A percentile compares a stretch with the other conserved stretches of the same genome.
phyloP scores from a whole-genome alignment of 2,797 vertebrate species.

The Otolemur crassicaudatus region DNA sequence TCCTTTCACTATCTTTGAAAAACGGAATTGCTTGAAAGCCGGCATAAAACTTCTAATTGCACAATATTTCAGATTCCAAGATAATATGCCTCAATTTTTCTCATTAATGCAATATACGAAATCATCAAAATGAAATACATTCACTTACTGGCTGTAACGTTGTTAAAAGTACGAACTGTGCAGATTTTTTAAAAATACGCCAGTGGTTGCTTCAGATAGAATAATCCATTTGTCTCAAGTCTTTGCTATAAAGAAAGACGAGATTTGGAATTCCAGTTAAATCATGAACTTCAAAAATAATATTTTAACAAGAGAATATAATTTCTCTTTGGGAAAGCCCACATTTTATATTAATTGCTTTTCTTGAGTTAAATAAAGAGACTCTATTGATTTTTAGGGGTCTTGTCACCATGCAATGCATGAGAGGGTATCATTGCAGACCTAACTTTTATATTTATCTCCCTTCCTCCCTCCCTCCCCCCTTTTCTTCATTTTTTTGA shows the following conservation, averaged over 20 bases:
- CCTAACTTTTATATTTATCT: not conserved
- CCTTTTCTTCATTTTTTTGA: too few species aligned
- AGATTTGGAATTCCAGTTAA: constrained; percentile 58
- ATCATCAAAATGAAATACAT: constrained; percentile 88
- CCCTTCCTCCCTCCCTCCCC: too few species aligned
- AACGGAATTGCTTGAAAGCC: constrained; percentile 72
- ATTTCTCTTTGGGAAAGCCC: constrained; percentile 32
- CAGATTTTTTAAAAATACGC: constrained; percentile 78
- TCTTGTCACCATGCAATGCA: not conserved
- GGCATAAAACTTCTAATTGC: constrained; percentile 67
- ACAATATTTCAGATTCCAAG: constrained; percentile 79
- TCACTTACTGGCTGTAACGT: constrained; percentile 84
- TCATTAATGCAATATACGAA: constrained; percentile 87
- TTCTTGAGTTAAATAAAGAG: not conserved
- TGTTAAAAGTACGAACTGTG: constrained; percentile 86
- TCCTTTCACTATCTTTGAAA: not conserved
- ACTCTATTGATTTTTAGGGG: not conserved
- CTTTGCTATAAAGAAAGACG: not conserved
- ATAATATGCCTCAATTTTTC: constrained; percentile 86
- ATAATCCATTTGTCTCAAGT: constrained; percentile 76
- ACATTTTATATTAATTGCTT: constrained; percentile 45
- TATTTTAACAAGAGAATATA: not conserved
- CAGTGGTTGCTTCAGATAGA: constrained; percentile 63
- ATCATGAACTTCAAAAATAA: constrained; percentile 53
- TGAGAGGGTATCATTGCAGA: not conserved